Evolutionary conservation across 1,140 invertebrate species (phyloP).

Genomic region (Theocolax elegans): DNA sequence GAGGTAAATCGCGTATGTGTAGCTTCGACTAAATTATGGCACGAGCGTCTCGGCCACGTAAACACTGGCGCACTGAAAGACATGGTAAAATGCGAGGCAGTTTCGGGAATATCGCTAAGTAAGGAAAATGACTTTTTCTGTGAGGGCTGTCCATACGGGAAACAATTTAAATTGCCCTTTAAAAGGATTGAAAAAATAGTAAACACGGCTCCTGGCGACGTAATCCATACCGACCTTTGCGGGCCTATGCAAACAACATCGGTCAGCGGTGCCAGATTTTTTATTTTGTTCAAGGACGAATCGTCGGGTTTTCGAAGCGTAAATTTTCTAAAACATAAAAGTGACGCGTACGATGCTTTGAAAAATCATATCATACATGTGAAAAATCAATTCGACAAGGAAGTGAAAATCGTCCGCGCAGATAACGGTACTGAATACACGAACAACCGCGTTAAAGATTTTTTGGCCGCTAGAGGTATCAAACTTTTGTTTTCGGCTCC

Average conservation of each 20-base stretch:
- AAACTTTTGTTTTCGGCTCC: conserved; percentile 45
- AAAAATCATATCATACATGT: conserved; percentile 41
- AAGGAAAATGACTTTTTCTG: conserved; percentile 39
- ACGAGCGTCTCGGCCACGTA: conserved; percentile 47
- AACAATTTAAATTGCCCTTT: conserved; percentile 34
- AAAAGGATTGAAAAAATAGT: conserved; percentile 20
- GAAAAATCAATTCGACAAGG: conserved; percentile 32
- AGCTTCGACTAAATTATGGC: conserved; percentile 47
- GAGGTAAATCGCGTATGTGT: conserved; percentile 30
- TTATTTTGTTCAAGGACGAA: conserved; percentile 55
- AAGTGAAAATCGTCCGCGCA: conserved; percentile 44
- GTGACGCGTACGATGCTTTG: conserved; percentile 40
- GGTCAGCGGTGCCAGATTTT: conserved; percentile 48
- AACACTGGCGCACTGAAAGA: conserved; percentile 43
- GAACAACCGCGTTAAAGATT: conserved; percentile 27
- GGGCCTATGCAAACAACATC: conserved; percentile 53
- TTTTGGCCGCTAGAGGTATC: conserved; percentile 36
- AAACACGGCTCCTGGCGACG: conserved; percentile 22
- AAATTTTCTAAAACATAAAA: conserved; percentile 55
- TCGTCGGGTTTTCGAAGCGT: conserved; percentile 45
- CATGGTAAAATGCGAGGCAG: conserved; percentile 38
- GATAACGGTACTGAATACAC: conserved; percentile 47
- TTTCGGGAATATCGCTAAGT: conserved; percentile 9
- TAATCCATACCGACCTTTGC: conserved; percentile 52
- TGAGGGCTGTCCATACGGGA: conserved; percentile 41